phyloP scores from a whole-genome alignment of 2,888 invertebrate genomes.

The Perithous albicinctus region DNA sequence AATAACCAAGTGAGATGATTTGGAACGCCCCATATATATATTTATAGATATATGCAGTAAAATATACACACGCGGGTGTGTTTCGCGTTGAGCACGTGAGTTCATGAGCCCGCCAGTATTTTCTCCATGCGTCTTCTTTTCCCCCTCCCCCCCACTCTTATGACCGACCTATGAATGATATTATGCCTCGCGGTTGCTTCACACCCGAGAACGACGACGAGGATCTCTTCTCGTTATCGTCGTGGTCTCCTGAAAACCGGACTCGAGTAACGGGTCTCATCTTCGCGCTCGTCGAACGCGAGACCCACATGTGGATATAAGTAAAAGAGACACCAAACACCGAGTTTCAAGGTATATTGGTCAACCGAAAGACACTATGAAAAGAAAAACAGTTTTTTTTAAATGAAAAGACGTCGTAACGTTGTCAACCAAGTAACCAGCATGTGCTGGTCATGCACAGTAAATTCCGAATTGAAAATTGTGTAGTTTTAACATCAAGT shows the following conservation, averaged over 20 bases:
- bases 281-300: conserved; percentile 17
- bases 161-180: conserved; percentile 73
- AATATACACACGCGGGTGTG: conserved; percentile 1
- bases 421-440: background rate
- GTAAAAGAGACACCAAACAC: background rate
- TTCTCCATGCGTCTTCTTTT: conserved; percentile 32
- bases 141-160: conserved; percentile 35
- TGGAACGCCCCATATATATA: background rate
- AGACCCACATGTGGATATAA: background rate
- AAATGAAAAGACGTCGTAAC: conserved; percentile 14
- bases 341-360: conserved; percentile 17
- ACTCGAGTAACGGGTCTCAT: conserved; percentile 67
- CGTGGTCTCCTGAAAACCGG: conserved; percentile 72
- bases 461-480: too few relatives aligned
- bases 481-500: too few relatives aligned
- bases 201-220: conserved; percentile 65
- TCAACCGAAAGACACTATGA: conserved; percentile 31
- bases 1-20: too few relatives aligned
- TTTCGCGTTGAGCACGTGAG: conserved; percentile 30
- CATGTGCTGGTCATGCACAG: too few relatives aligned
- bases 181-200: conserved; percentile 73
- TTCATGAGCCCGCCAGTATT: conserved; percentile 27
- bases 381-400: background rate
- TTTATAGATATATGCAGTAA: background rate
- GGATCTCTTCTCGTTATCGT: conserved; percentile 75